These are phyloP conservation scores for Podotricha telesiphe DNA, from an alignment of 2,888 invertebrate genomes.

Conservation along the genomic window DNA sequence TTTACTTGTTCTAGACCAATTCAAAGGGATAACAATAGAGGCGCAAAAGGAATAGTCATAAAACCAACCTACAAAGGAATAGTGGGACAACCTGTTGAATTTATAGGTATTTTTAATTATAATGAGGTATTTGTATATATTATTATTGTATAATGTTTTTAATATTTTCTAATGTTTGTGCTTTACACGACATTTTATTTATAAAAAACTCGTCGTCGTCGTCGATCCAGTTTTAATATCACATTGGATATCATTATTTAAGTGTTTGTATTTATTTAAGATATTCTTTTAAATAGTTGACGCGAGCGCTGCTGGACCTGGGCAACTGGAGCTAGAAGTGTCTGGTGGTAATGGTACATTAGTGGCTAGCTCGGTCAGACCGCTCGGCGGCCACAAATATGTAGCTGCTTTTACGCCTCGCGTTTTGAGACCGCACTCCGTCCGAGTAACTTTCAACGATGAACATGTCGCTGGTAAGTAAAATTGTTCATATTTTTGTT, in stretches of 20 bases:
- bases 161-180: neutral
- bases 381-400: conserved; percentile 94
- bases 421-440: conserved; percentile 91
- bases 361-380: conserved; percentile 96
- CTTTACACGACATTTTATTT: neutral
- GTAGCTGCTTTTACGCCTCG: conserved; percentile 97
- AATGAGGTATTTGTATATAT: neutral
- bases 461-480: conserved; percentile 94
- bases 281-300: conserved; percentile 86
- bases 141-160: too few species aligned
- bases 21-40: conserved; percentile 87
- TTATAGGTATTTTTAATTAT: conserved; percentile 88
- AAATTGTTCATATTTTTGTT: neutral
- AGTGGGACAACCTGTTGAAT: conserved; percentile 96
- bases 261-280: neutral
- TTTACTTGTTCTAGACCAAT: conserved; percentile 69
- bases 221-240: too few species aligned
- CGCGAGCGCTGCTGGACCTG: conserved; percentile 97
- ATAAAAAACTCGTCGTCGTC: too few species aligned
- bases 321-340: conserved; percentile 97
- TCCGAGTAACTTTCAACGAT: conserved; percentile 97
- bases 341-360: conserved; percentile 91
- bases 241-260: neutral
- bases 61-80: conserved; percentile 89
- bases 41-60: conserved; percentile 93